Base-by-base conservation (phyloP, 2,797 vertebrate genomes). In the Chromis chromis region DNA sequence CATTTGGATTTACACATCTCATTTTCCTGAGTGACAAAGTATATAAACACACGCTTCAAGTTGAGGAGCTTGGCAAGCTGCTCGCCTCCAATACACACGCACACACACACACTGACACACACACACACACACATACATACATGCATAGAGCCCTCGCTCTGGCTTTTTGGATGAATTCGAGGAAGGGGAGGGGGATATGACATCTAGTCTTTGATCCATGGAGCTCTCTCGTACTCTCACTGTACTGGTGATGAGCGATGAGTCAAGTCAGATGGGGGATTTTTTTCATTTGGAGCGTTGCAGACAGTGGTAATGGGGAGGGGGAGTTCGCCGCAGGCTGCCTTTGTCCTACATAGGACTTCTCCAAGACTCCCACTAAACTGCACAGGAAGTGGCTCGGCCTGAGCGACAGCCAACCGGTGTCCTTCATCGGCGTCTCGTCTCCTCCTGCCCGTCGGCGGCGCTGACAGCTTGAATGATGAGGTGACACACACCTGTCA, bases 21-120 rank as follows among this genome's bases (percentile, higher is more conserved):
- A 89, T 94, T 90, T 93, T 91, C 80, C 70, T 89, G 91, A 93
- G 79, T 92, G 92, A 93, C 91, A 94, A 90, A 92, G 90, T 91
- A 92, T 78, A 94, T 92, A 93, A 93, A 94, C 91, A 91, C 81
- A 86, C 59, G 73, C 88, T 89, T 86, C 88, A 82, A 86, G 87
- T 85, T 52, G 61, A 79, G 73, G 78, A 81, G 85, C 78, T 91
- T 90, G 89, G 85, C 89, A 89, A 74, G 82, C 83, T 56, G 57
- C 65, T 66, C 24, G 65, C 39, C 55, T 76, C 72, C 58, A 67
- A 83, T 69, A 74, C 86, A 84, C 81, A 53, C n/a, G 78, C 70
- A 76, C 74, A 52, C 10, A 52, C 49, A 24, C 21, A 52, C 49
- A 52, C 49, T 83, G 68, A 76, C 28, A 69, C 55, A 69, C 52